A percentile compares a stretch with the other conserved stretches of the same genome.
Conservation (phyloP, 2,888 invertebrate genomes). For the Lasioglossum morio region DNA sequence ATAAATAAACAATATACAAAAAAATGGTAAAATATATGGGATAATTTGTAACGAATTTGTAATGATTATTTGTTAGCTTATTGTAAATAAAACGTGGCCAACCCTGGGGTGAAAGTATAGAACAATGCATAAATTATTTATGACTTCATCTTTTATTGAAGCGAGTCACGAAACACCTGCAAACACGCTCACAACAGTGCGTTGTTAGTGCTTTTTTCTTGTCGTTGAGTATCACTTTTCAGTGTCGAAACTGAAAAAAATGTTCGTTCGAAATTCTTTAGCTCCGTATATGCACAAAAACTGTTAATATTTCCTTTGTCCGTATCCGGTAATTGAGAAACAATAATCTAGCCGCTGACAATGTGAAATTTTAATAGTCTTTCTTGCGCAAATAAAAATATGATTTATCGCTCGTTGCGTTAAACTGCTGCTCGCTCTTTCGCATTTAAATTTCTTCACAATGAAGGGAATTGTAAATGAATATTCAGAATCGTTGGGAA, state of each 20-base stretch:
- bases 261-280: neutral
- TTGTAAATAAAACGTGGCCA: neutral
- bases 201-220: neutral
- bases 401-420: neutral
- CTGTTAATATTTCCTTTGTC: neutral
- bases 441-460: neutral
- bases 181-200: neutral
- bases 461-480: neutral
- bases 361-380: neutral
- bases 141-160: neutral
- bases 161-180: neutral
- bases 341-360: neutral
- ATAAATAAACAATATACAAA: neutral
- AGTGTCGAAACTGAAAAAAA: neutral
- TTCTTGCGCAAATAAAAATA: constrained; percentile 13
- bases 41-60: neutral
- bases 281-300: neutral
- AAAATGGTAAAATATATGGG: neutral
- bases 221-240: neutral
- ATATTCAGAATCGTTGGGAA: neutral
- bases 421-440: neutral
- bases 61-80: neutral
- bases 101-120: neutral
- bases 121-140: neutral
- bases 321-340: neutral